Conservation (phyloP, 2,888 invertebrate species). For the Drosophila villosipedis region DNA sequence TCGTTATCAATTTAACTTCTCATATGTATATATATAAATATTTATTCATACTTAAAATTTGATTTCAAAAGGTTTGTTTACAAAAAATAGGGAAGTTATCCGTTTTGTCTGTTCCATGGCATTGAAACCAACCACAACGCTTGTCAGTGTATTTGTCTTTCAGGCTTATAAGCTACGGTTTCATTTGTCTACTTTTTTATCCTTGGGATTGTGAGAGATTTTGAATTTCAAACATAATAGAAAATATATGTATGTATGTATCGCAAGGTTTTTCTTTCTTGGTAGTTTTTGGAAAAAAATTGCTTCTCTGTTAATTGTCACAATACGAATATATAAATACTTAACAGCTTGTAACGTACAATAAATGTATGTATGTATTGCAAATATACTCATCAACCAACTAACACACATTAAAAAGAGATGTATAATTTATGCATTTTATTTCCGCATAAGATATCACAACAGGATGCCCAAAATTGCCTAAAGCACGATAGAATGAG, state of each 20-base stretch:
- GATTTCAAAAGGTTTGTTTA: slow-evolving; percentile 69
- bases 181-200: slow-evolving; percentile 38
- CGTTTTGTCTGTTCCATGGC: slow-evolving; percentile 55
- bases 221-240: slow-evolving; percentile 46
- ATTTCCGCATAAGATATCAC: slow-evolving; percentile 63
- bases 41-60: slow-evolving; percentile 71
- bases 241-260: slow-evolving; percentile 34
- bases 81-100: slow-evolving; percentile 70
- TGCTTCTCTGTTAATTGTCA: slow-evolving; percentile 76
- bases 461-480: slow-evolving; percentile 71
- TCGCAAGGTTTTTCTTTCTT: slow-evolving; percentile 23
- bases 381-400: slow-evolving; percentile 58
- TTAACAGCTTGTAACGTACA: slow-evolving; percentile 72
- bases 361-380: slow-evolving; percentile 54
- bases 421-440: slow-evolving; percentile 45
- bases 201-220: slow-evolving; percentile 53
- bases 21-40: slow-evolving; percentile 31
- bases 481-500: slow-evolving; percentile 69
- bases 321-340: slow-evolving; percentile 71
- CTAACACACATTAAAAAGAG: slow-evolving; percentile 57
- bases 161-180: slow-evolving; percentile 57
- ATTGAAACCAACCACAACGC: slow-evolving; percentile 70
- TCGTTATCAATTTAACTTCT: slow-evolving; percentile 14
- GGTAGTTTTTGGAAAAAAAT: slow-evolving; percentile 51
- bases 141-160: slow-evolving; percentile 56